phyloP scores from a whole-genome alignment of 1,140 invertebrate species.

The Doryteuthis pealeii region DNA sequence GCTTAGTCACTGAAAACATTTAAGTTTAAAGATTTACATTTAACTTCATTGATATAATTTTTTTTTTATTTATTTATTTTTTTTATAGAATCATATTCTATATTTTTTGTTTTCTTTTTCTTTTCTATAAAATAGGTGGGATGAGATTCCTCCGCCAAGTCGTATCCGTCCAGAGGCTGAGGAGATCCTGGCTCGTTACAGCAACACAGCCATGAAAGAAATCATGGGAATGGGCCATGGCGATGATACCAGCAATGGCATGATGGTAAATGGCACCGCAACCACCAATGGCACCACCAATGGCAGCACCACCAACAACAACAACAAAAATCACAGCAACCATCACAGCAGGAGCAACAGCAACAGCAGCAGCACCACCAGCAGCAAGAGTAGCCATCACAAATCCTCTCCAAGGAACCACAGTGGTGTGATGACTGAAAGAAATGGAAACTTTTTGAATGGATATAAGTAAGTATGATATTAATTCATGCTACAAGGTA shows the following conservation, averaged over 20 bases:
- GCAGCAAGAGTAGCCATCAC: not conserved
- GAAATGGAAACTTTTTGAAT: not conserved
- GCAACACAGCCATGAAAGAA: conserved; percentile 34
- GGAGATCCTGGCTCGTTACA: conserved; percentile 40
- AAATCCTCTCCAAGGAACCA: not conserved
- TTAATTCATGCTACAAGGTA: not conserved
- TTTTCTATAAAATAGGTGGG: conserved; percentile 35
- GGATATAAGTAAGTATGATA: not conserved
- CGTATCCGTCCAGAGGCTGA: conserved; percentile 47
- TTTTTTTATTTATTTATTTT: no score
- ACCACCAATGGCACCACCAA: no score
- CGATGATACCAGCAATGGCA: not conserved
- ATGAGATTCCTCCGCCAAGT: conserved; percentile 42
- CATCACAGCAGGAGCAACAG: no score
- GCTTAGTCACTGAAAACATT: no score
- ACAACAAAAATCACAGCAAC: not conserved
- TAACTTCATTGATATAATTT: no score
- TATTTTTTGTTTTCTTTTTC: not conserved
- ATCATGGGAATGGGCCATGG: conserved; percentile 25
- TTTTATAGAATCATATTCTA: not conserved
- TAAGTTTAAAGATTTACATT: no score
- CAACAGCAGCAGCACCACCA: not conserved
- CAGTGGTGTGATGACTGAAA: not conserved
- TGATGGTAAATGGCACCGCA: no score
- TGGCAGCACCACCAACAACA: not conserved